phyloP scores from a whole-genome alignment of 2,113 vertebrate genomes.

The Dromaius novaehollandiae region DNA sequence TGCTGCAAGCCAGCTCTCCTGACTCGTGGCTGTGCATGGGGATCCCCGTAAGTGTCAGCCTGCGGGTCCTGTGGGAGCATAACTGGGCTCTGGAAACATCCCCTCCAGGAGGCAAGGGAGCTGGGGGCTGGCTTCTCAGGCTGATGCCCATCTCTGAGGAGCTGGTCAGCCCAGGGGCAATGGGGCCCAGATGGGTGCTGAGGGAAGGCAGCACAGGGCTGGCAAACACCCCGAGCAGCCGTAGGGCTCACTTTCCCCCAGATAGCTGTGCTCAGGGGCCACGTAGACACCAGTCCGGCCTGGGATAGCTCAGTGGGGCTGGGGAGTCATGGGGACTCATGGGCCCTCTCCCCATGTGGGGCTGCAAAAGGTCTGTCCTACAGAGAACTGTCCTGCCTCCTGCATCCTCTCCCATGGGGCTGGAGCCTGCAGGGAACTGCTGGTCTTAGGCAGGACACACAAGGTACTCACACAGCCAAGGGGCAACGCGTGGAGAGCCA shows the following conservation, averaged over 20 bases:
- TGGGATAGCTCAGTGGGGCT: too few species aligned
- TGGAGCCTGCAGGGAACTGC: neutral
- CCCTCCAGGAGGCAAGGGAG: neutral
- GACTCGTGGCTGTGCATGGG: accelerated
- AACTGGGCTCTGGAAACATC: neutral
- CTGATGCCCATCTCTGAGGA: neutral
- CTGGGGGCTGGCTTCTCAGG: neutral
- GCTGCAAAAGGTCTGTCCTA: too few species aligned
- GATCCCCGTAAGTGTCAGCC: neutral
- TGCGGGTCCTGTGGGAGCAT: accelerated
- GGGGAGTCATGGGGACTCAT: too few species aligned
- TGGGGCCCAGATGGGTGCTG: too few species aligned
- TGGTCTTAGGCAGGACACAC: neutral
- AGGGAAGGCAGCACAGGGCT: neutral
- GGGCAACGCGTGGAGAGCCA: neutral
- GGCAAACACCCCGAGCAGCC: neutral
- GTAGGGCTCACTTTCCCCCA: neutral
- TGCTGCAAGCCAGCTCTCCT: neutral
- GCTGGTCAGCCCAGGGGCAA: neutral
- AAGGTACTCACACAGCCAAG: neutral
- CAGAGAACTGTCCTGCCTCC: too few species aligned
- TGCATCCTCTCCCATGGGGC: neutral
- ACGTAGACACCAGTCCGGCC: too few species aligned
- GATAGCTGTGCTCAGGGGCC: neutral
- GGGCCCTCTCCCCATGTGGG: too few species aligned